phyloP scores from a whole-genome alignment of 2,113 vertebrate species.

The Odontesthes bonariensis region DNA sequence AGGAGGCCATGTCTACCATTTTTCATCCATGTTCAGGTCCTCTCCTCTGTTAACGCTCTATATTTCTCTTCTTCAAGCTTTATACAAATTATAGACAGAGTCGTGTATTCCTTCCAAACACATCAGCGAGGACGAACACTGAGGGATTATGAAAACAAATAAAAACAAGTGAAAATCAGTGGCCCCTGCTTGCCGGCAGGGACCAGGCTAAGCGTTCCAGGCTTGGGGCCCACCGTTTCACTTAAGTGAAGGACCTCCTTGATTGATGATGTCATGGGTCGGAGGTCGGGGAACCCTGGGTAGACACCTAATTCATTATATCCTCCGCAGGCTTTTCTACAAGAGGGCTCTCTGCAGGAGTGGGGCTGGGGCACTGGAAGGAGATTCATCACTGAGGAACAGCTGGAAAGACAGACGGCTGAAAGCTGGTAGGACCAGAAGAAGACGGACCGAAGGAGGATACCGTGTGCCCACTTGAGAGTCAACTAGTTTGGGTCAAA shows the following conservation, averaged over 20 bases:
- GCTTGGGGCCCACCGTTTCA: conserved; percentile 82
- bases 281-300: conserved; percentile 90
- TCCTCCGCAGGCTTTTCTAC: conserved; percentile 88
- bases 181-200: conserved; percentile 71
- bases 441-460: conserved; percentile 17
- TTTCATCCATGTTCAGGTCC: conserved; percentile 72
- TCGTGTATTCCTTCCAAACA: conserved; percentile 80
- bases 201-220: conserved; percentile 78
- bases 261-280: conserved; percentile 95
- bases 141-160: conserved; percentile 83
- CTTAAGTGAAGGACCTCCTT: conserved; percentile 86
- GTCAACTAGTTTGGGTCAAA: not conserved
- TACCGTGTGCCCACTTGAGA: conserved; percentile 8
- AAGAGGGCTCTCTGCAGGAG: conserved; percentile 83
- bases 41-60: conserved; percentile 75
- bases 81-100: conserved; percentile 84
- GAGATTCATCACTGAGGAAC: conserved; percentile 86
- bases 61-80: conserved; percentile 69
- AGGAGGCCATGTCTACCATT: conserved; percentile 45
- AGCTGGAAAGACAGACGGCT: conserved; percentile 71
- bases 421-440: conserved; percentile 30
- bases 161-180: conserved; percentile 83
- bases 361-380: conserved; percentile 84
- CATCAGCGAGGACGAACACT: conserved; percentile 71
- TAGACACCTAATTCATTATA: conserved; percentile 98